A percentile compares a stretch with the other conserved stretches of the same genome.
Evolutionary conservation across 2,888 invertebrate genomes (phyloP).

Genomic region (Pimpla rufipes): DNA sequence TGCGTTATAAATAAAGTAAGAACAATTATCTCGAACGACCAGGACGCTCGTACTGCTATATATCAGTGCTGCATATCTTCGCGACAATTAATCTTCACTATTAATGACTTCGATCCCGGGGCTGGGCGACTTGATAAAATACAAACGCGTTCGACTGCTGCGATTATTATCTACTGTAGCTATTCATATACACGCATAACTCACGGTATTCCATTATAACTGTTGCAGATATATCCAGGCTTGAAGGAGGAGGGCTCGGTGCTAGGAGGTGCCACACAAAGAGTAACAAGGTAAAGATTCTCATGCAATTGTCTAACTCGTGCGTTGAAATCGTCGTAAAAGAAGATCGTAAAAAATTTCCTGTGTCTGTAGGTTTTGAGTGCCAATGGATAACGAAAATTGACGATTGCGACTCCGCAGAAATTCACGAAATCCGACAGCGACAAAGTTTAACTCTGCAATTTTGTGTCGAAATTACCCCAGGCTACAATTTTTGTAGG

Average conservation of each 20-base stretch:
- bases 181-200: neutral
- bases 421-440: too few species aligned
- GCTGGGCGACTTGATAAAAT: neutral
- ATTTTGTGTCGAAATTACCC: too few species aligned
- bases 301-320: neutral
- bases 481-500: too few species aligned
- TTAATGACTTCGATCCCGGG: neutral
- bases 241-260: slow-evolving; percentile 83
- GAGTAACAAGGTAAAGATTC: slow-evolving; percentile 82
- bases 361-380: too few species aligned
- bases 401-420: too few species aligned
- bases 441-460: too few species aligned
- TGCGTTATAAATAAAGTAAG: neutral
- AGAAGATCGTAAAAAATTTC: too few species aligned
- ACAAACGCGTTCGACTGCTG: neutral
- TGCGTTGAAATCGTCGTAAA: too few species aligned
- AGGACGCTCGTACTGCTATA: neutral
- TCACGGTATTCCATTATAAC: slow-evolving; percentile 26
- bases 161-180: neutral
- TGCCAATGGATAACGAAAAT: too few species aligned
- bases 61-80: neutral
- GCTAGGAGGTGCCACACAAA: slow-evolving; percentile 82
- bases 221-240: slow-evolving; percentile 82
- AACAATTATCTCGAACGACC: slow-evolving; percentile 2
- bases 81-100: neutral